Evolutionary conservation across 2,888 invertebrate genomes (phyloP), one percentile per base, ranked within the genome.

Genomic region (Petrolisthes cinctipes): DNA sequence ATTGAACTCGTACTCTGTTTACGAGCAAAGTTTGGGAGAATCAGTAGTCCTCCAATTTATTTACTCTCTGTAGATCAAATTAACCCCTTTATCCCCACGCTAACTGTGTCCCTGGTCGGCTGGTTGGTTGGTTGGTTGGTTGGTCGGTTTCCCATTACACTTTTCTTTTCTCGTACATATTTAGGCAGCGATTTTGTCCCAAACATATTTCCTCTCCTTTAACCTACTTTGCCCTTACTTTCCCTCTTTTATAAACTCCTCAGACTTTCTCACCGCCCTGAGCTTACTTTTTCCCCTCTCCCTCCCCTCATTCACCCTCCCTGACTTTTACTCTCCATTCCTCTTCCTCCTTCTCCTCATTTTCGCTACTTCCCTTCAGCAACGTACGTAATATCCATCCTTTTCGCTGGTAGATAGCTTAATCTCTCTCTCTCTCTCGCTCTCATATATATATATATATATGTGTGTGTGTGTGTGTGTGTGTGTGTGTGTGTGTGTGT

Each of bases 381-480:
- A 37, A 37, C 37, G 37, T 37, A 37, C 37, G 37, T 37, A 37
- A 37, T 37, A 37, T 37, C 37, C 37, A 37, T 37, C 37, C 37
- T 37, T 37, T 37, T 37, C 37, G 2, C 37, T 37, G 37, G 37
- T 37, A 37, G 37, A 37, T 37, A 37, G 37, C 37, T 37, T 37
- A 37, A 37, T 37, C 37, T 37, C 37, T 37, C 37, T 37, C 37
- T 37, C 37, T 37, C 37, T 37, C 37, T n/a, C n/a, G 71, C n/a
- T n/a, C n/a, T 6, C 1, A n/a, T 17, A 20, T 17, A 7, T 73
- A 20, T 75, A 23, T 75, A 23, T 75, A 23, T 75, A 23, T 75
- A 23, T 75, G 75, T 75, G 75, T 75, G 75, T 75, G 75, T 75
- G 75, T 75, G 75, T 75, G 75, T 75, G 76, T 76, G 76, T 17